Conservation (phyloP, 1,140 invertebrate genomes). For the Drosophila erecta region DNA sequence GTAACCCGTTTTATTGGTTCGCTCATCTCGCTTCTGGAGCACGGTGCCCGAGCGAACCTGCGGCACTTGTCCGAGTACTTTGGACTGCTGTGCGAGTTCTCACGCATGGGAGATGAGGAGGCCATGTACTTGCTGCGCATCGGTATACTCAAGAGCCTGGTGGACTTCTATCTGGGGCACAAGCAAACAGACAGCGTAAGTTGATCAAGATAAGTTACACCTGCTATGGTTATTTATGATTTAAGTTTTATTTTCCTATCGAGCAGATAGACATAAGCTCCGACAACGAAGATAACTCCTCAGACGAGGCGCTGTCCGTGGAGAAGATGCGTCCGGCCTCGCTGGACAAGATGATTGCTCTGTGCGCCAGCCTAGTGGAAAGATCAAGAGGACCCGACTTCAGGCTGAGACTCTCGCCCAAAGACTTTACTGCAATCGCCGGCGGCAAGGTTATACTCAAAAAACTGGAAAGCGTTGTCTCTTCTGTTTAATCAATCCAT, state of each 20-base stretch:
- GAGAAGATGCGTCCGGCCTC: constrained; percentile 94
- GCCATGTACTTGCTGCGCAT: constrained; percentile 93
- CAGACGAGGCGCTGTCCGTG: constrained; percentile 85
- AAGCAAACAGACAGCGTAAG: constrained; percentile 85
- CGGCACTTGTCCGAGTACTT: constrained; percentile 97
- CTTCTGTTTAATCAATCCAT: constrained; percentile 35
- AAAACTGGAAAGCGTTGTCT: constrained; percentile 56
- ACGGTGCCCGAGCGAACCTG: constrained; percentile 93
- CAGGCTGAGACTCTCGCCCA: constrained; percentile 90
- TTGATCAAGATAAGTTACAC: constrained; percentile 5
- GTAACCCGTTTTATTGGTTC: constrained; percentile 96
- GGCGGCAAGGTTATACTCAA: constrained; percentile 90
- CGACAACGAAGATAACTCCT: constrained; percentile 91
- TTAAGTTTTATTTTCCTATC: neutral
- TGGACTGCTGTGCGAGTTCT: constrained; percentile 95
- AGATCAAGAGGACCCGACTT: constrained; percentile 92
- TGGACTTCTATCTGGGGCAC: constrained; percentile 95
- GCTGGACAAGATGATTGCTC: constrained; percentile 97
- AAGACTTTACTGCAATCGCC: constrained; percentile 92
- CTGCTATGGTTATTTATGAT: neutral
- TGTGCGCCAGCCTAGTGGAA: constrained; percentile 94
- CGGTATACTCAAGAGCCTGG: constrained; percentile 94
- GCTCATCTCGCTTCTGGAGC: constrained; percentile 94
- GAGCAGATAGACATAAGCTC: constrained; percentile 87
- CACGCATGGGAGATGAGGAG: constrained; percentile 97